Conservation (phyloP, 2,888 invertebrate genomes). For the Diploptera punctata region DNA sequence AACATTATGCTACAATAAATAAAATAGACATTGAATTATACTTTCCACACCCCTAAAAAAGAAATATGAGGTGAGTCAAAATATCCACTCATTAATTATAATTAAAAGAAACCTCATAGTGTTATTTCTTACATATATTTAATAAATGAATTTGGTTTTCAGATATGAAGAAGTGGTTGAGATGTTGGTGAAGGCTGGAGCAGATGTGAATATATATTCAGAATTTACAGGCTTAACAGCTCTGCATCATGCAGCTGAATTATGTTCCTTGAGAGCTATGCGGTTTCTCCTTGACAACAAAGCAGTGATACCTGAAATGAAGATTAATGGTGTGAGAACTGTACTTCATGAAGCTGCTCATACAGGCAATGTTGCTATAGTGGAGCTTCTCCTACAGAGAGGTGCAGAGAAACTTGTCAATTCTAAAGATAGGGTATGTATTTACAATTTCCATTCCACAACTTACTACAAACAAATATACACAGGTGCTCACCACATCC, state of each 20-base stretch:
- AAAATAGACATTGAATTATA: no score
- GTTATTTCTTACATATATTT: no score
- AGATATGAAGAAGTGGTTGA: constrained; percentile 52
- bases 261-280: constrained; percentile 51
- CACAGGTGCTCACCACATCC: no score
- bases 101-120: no score
- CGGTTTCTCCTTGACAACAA: constrained; percentile 52
- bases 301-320: constrained; percentile 45
- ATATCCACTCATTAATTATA: no score
- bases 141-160: no score
- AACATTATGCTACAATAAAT: no score
- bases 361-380: constrained; percentile 47
- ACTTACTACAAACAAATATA: no score
- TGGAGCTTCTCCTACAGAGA: constrained; percentile 42
- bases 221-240: constrained; percentile 50
- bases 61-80: no score
- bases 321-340: constrained; percentile 47
- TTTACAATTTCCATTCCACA: background rate
- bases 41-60: no score
- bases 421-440: constrained; percentile 43
- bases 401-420: constrained; percentile 42
- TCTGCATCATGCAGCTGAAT: constrained; percentile 54
- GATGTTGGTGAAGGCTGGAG: constrained; percentile 49
- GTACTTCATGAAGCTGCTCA: constrained; percentile 54
- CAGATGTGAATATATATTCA: constrained; percentile 44